A percentile compares a stretch with the other conserved stretches of the same genome.
Conservation (phyloP, 2,797 vertebrate species). For the Rousettus madagascariensis region DNA sequence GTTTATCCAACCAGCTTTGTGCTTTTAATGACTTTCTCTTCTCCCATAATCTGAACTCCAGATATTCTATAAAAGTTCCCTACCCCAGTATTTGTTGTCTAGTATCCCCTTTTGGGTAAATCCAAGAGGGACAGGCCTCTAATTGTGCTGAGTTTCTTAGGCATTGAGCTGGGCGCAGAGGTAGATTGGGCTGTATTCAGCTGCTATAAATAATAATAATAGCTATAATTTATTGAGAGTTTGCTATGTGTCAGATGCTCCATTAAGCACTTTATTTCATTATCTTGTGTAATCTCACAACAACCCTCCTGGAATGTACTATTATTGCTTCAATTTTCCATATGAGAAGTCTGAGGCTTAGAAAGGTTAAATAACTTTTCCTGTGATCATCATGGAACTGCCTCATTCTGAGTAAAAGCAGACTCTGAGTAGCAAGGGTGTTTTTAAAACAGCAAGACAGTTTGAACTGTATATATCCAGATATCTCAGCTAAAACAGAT, state of each 20-base stretch:
- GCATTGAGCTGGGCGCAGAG: not conserved
- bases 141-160: not conserved
- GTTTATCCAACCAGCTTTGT: constrained; percentile 13
- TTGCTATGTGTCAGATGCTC: not conserved
- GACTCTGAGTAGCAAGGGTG: not conserved
- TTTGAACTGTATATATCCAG: not conserved
- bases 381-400: not conserved
- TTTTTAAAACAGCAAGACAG: not conserved
- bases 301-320: not conserved
- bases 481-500: not conserved
- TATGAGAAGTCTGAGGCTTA: not conserved
- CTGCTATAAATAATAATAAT: not conserved
- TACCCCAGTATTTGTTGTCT: not conserved
- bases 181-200: not conserved
- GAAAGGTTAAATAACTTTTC: not conserved
- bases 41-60: not conserved
- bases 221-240: not conserved
- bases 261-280: not conserved
- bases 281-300: not conserved
- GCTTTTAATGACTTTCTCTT: not conserved
- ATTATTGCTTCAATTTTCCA: not conserved
- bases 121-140: not conserved
- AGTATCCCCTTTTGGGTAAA: not conserved
- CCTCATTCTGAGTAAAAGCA: not conserved
- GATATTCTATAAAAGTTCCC: not conserved